Conservation (phyloP, 2,797 vertebrate species). For the Darevskia mixta region DNA sequence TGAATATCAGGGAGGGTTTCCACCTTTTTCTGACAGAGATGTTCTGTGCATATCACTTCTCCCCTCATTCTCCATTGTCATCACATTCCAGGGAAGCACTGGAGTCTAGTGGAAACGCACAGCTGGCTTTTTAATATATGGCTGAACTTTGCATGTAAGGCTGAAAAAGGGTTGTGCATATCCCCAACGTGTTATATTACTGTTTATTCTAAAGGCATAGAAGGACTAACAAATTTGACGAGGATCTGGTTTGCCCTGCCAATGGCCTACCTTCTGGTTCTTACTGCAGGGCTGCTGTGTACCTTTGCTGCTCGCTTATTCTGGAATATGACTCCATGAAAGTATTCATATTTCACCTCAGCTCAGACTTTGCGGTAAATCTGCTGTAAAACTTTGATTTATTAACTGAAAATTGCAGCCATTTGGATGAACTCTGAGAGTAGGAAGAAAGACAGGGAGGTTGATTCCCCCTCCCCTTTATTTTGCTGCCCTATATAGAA, state of each 20-base stretch:
- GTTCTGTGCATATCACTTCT: not conserved
- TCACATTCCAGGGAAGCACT: not conserved
- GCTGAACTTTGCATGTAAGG: too few relatives aligned
- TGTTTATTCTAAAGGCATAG: not conserved
- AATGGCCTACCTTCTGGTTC: not conserved
- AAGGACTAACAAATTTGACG: not conserved
- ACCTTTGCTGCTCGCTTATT: slow-evolving; percentile 7
- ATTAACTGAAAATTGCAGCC: slow-evolving; percentile 28
- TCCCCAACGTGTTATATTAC: not conserved
- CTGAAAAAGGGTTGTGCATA: not conserved
- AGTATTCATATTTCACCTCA: slow-evolving; percentile 11
- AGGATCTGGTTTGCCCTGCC: not conserved
- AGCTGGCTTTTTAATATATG: not conserved
- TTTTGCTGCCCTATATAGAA: not conserved
- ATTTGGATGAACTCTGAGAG: slow-evolving; percentile 6
- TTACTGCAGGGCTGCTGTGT: not conserved
- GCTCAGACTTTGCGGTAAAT: not conserved
- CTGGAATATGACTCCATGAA: slow-evolving; percentile 13
- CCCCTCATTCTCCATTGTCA: not conserved
- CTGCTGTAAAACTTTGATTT: slow-evolving; percentile 16
- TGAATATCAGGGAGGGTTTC: not conserved
- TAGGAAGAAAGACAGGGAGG: not conserved
- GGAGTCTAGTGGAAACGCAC: not conserved
- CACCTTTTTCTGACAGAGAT: not conserved
- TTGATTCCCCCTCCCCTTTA: too few relatives aligned